Conservation (phyloP, 2,888 invertebrate genomes). For the Nephrotoma appendiculata region DNA sequence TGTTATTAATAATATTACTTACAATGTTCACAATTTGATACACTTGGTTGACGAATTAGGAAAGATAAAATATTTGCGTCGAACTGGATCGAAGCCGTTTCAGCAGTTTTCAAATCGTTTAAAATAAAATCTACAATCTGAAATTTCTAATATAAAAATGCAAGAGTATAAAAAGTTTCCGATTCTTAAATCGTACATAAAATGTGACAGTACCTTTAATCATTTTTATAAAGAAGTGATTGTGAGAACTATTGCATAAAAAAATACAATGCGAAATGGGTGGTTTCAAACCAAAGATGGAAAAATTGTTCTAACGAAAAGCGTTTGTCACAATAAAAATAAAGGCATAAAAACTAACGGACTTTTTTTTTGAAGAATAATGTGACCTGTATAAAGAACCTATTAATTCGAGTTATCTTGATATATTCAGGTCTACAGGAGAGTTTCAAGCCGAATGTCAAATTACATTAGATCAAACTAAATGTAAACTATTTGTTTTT, state of each 20-base stretch:
- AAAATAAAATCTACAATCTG: background rate
- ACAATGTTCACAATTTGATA: too few species aligned
- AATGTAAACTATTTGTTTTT: too few species aligned
- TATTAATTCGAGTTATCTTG: too few species aligned
- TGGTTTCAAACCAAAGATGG: background rate
- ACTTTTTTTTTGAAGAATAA: background rate
- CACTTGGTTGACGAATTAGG: background rate
- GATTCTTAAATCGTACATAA: too few species aligned
- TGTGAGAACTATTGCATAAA: background rate
- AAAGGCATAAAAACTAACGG: background rate
- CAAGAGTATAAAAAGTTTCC: background rate
- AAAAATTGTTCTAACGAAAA: background rate
- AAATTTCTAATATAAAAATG: background rate
- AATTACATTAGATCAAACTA: too few species aligned
- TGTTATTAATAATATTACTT: too few species aligned
- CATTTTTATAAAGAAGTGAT: background rate
- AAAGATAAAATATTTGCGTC: background rate
- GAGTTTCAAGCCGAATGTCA: too few species aligned
- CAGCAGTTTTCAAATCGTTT: background rate
- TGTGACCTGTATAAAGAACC: background rate
- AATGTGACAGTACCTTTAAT: background rate
- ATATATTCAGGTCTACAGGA: too few species aligned
- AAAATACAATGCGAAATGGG: background rate
- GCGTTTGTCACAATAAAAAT: background rate
- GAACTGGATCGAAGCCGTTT: background rate